Percentiles rank a stretch among this genome's conserved stretches.
Conservation (phyloP, 1,140 invertebrate genomes). For the Solenopsis fugax region DNA sequence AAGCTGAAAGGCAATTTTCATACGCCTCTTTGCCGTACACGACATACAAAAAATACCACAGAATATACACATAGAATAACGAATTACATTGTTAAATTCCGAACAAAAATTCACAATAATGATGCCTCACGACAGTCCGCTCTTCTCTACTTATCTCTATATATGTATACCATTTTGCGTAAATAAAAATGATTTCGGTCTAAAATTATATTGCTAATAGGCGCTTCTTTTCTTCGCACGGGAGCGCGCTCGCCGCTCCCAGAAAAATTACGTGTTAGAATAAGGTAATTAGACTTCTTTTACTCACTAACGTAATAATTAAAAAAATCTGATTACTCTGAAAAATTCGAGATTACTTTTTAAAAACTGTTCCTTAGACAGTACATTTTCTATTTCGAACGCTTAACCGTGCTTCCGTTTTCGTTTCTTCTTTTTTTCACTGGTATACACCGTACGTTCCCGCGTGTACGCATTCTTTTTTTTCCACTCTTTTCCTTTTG, state of each 20-base stretch:
- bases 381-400: slow-evolving; percentile 64
- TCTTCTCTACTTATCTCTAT: slow-evolving; percentile 72
- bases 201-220: slow-evolving; percentile 81
- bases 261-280: slow-evolving; percentile 71
- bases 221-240: slow-evolving; percentile 74
- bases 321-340: slow-evolving; percentile 77
- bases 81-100: slow-evolving; percentile 58
- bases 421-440: slow-evolving; percentile 64
- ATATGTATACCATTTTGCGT: slow-evolving; percentile 66
- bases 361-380: slow-evolving; percentile 78
- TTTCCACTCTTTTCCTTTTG: background rate
- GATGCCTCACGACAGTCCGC: slow-evolving; percentile 49
- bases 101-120: slow-evolving; percentile 68
- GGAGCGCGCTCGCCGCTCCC: slow-evolving; percentile 57
- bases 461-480: slow-evolving; percentile 46
- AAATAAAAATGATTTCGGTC: slow-evolving; percentile 73
- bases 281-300: slow-evolving; percentile 78
- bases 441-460: slow-evolving; percentile 76
- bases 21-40: slow-evolving; percentile 54
- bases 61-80: slow-evolving; percentile 69
- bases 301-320: slow-evolving; percentile 80
- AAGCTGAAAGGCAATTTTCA: slow-evolving; percentile 79
- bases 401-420: slow-evolving; percentile 45
- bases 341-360: slow-evolving; percentile 79
- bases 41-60: slow-evolving; percentile 49